These are phyloP conservation scores for Porites rus DNA, from an alignment of 92 coral and sea anemone species.

Conservation along the genomic window DNA sequence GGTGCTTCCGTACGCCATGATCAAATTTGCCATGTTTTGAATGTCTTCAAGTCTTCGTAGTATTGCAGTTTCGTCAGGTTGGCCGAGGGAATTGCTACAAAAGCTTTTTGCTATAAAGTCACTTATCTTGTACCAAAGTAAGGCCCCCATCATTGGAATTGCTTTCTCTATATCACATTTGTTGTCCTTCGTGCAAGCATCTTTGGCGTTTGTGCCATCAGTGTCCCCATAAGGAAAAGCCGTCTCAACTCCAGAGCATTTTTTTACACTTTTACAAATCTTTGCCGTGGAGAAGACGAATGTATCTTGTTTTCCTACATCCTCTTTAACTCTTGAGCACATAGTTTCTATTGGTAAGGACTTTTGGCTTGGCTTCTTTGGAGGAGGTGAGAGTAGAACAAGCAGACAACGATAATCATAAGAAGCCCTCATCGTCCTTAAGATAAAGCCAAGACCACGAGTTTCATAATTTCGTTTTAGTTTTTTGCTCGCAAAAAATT, in stretches of 20 bases:
- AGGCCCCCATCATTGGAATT: constrained; percentile 68
- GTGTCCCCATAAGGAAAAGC: constrained; percentile 50
- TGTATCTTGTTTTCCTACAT: constrained; percentile 6
- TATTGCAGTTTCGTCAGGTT: constrained; percentile 21
- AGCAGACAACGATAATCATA: constrained; percentile 52
- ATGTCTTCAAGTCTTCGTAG: constrained; percentile 19
- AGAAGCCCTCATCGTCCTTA: constrained; percentile 28
- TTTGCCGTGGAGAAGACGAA: constrained; percentile 40
- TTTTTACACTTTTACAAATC: constrained; percentile 43
- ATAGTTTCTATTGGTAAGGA: constrained; percentile 34
- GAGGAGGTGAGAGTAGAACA: constrained; percentile 37
- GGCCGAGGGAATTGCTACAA: constrained; percentile 39
- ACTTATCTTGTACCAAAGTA: constrained; percentile 71
- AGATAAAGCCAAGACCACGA: constrained; percentile 49
- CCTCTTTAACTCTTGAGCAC: constrained; percentile 47
- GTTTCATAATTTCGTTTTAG: constrained; percentile 29
- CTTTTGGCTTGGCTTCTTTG: background rate
- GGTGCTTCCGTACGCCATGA: constrained; percentile 49
- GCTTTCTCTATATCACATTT: constrained; percentile 61
- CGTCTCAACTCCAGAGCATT: constrained; percentile 41
- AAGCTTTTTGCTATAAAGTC: constrained; percentile 53
- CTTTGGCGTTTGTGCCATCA: constrained; percentile 40
- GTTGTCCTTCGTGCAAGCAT: constrained; percentile 52
- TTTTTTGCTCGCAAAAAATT: constrained; percentile 34
- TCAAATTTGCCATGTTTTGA: constrained; percentile 19